Percentiles rank a stretch among this genome's conserved stretches.
phyloP scores from a whole-genome alignment of 2,113 vertebrate species.

The Callorhinus ursinus region DNA sequence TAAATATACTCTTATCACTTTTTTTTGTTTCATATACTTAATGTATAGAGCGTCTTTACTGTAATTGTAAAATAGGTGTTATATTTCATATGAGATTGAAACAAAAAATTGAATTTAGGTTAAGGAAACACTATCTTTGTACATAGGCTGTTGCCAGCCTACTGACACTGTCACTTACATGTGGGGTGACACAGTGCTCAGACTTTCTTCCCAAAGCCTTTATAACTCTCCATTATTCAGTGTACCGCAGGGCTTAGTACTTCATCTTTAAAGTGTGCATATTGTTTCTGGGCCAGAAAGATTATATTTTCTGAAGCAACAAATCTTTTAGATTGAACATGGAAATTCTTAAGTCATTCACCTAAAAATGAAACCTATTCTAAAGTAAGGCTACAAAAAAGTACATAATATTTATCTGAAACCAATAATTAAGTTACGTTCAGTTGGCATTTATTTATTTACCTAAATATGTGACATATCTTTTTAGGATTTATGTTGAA shows the following conservation, averaged over 20 bases:
- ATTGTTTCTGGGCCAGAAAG: constrained; percentile 47
- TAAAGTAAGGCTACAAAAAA: constrained; percentile 76
- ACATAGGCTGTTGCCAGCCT: constrained; percentile 83
- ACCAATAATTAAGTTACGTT: not conserved
- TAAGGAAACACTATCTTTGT: constrained; percentile 66
- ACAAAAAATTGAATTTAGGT: constrained; percentile 47
- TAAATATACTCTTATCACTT: not conserved
- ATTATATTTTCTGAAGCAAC: constrained; percentile 46
- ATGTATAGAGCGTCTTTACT: not conserved
- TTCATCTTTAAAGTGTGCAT: constrained; percentile 59
- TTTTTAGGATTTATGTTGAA: constrained; percentile 44
- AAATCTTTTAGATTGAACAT: constrained; percentile 69
- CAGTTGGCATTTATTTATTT: not conserved
- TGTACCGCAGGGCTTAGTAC: constrained; percentile 64
- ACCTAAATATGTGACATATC: not conserved
- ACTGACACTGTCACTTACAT: constrained; percentile 68
- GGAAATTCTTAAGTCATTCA: constrained; percentile 78
- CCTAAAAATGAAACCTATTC: constrained; percentile 69
- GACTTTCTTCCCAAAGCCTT: constrained; percentile 69
- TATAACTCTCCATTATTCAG: constrained; percentile 72
- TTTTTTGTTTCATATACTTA: not conserved
- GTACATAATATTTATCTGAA: not conserved
- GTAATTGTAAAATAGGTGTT: not conserved
- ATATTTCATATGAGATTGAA: constrained; percentile 30
- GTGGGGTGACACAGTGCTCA: constrained; percentile 57